Evolutionary conservation across 1,140 invertebrate genomes (phyloP).

Genomic region (Drosophila dunni): DNA sequence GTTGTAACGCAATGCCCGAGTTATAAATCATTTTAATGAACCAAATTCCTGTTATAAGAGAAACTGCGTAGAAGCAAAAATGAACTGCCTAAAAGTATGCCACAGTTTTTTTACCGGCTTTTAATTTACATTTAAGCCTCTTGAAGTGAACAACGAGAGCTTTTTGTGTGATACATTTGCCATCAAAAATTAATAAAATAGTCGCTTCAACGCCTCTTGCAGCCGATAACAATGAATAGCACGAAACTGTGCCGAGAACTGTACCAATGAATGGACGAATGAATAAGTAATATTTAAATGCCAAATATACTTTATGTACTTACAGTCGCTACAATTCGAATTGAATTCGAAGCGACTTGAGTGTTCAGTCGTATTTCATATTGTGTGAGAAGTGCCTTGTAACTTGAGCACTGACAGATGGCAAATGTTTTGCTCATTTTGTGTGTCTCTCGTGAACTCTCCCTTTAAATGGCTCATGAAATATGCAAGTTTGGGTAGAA

Average conservation of each 20-base stretch:
- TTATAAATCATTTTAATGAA: constrained; percentile 53
- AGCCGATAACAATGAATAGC: constrained; percentile 48
- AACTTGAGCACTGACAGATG: constrained; percentile 13
- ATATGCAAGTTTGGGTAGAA: constrained; percentile 60
- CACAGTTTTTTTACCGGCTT: constrained; percentile 21
- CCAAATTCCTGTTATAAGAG: neutral
- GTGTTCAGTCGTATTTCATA: constrained; percentile 37
- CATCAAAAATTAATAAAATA: constrained; percentile 68
- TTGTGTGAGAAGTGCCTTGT: neutral
- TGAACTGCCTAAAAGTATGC: constrained; percentile 26
- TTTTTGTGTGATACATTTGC: constrained; percentile 35
- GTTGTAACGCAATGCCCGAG: constrained; percentile 12
- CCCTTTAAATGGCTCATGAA: constrained; percentile 65
- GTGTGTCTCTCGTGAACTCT: constrained; percentile 23
- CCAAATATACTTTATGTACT: constrained; percentile 5
- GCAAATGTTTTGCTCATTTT: constrained; percentile 39
- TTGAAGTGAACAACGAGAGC: constrained; percentile 1
- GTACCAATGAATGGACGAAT: constrained; percentile 26
- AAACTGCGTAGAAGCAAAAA: neutral
- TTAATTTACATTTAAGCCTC: constrained; percentile 47
- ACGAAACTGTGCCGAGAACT: constrained; percentile 23
- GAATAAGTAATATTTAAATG: constrained; percentile 65
- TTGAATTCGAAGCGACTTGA: constrained; percentile 31
- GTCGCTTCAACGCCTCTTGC: constrained; percentile 15
- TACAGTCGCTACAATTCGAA: constrained; percentile 31